phyloP scores from a whole-genome alignment of 2,888 invertebrate species.

The Hylaea fasciaria region DNA sequence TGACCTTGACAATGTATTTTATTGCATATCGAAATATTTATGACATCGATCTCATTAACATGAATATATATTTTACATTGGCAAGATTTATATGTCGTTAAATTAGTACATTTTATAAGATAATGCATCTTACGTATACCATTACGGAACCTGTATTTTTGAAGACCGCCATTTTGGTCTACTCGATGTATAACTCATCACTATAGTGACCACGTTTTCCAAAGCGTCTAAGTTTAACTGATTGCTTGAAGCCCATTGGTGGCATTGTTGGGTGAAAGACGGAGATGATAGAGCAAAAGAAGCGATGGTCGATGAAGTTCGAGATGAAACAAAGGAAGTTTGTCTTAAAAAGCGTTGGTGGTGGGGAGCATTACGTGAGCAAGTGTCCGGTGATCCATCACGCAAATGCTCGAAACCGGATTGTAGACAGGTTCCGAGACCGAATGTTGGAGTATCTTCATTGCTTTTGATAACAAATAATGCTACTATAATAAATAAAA shows the following conservation, averaged over 20 bases:
- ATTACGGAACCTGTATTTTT: constrained; percentile 77
- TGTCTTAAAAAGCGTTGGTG: constrained; percentile 41
- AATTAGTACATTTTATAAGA: constrained; percentile 45
- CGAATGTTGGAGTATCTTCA: constrained; percentile 61
- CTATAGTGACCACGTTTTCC: constrained; percentile 54
- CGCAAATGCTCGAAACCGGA: constrained; percentile 79
- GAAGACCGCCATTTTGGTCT: constrained; percentile 78
- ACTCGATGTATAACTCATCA: constrained; percentile 73
- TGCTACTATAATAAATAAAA: constrained; percentile 39
- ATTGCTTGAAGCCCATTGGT: constrained; percentile 43
- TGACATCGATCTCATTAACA: constrained; percentile 14
- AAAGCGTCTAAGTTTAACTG: neutral
- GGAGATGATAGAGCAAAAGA: constrained; percentile 18
- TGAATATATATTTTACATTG: constrained; percentile 12
- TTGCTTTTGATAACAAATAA: constrained; percentile 56
- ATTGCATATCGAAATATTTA: constrained; percentile 6
- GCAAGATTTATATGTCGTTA: constrained; percentile 24
- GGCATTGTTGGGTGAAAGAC: neutral
- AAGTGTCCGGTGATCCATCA: constrained; percentile 79
- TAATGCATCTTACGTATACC: constrained; percentile 62
- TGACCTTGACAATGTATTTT: constrained; percentile 16
- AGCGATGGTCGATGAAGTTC: constrained; percentile 47
- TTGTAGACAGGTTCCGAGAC: constrained; percentile 66
- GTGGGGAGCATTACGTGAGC: constrained; percentile 63
- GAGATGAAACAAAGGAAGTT: constrained; percentile 39